phyloP scores from a whole-genome alignment of 2,113 vertebrate genomes.

The Oreochromis niloticus region DNA sequence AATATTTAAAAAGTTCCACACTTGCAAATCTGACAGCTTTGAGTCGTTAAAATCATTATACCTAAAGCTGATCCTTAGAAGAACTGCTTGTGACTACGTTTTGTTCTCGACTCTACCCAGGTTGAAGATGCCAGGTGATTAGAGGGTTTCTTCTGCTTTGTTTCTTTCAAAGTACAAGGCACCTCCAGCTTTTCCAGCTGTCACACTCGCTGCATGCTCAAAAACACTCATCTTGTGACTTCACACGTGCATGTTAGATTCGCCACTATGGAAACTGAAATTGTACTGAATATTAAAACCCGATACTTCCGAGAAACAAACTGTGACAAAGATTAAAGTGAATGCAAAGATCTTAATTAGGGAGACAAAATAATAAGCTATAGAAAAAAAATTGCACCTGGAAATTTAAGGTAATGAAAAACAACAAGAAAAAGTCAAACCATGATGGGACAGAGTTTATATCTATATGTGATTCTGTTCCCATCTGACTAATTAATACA shows the following conservation, averaged over 20 bases:
- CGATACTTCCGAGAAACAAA: neutral
- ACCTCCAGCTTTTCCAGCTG: conserved; percentile 45
- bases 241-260: neutral
- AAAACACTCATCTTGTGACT: neutral
- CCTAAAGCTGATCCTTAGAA: neutral
- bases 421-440: neutral
- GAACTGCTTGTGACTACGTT: neutral
- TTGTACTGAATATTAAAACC: neutral
- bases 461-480: neutral
- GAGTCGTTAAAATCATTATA: neutral
- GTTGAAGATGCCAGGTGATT: conserved; percentile 53
- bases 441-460: neutral
- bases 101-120: conserved; percentile 10
- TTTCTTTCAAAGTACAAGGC: conserved; percentile 39
- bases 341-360: conserved; percentile 15
- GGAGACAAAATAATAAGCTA: conserved; percentile 1
- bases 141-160: conserved; percentile 30
- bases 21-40: neutral
- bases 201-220: neutral
- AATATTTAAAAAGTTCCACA: neutral
- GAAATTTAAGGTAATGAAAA: neutral
- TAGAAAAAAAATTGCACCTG: neutral
- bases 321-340: neutral
- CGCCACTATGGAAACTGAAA: neutral
- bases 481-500: conserved; percentile 27